Conservation (phyloP, 1,140 invertebrate genomes). For the Muscidifurax raptorellus region DNA sequence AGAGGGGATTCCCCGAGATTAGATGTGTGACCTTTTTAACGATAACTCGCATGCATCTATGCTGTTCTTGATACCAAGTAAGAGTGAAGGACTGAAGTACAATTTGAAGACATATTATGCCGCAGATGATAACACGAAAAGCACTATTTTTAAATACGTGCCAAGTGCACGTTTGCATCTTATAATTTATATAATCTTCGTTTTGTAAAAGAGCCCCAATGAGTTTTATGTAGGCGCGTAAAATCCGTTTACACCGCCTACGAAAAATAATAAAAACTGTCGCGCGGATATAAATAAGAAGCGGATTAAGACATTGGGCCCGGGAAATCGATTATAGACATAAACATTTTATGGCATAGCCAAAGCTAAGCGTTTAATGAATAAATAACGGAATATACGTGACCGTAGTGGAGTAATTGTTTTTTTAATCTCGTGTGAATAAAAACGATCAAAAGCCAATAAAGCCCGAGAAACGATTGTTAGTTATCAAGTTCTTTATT, state of each 20-base stretch:
- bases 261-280: slow-evolving; percentile 21
- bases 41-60: too few species aligned
- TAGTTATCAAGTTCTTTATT: slow-evolving; percentile 35
- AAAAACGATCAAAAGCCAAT: slow-evolving; percentile 27
- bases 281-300: slow-evolving; percentile 27
- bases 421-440: slow-evolving; percentile 39
- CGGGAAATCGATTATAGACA: slow-evolving; percentile 31
- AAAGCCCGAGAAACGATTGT: slow-evolving; percentile 5
- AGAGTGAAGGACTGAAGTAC: background rate
- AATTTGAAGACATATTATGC: background rate
- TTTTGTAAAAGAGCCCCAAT: too few species aligned
- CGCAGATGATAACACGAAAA: background rate
- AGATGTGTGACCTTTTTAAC: too few species aligned
- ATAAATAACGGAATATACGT: slow-evolving; percentile 34
- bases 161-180: background rate
- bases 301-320: slow-evolving; percentile 19
- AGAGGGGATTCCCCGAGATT: too few species aligned
- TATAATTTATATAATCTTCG: background rate
- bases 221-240: too few species aligned
- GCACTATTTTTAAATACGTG: background rate
- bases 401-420: slow-evolving; percentile 12
- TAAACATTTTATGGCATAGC: slow-evolving; percentile 31
- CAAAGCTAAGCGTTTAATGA: slow-evolving; percentile 33
- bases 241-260: too few species aligned
- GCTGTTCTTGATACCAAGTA: background rate